These are phyloP conservation scores for Otis tarda DNA, from an alignment of 2,113 vertebrate species.

Conservation along the genomic window DNA sequence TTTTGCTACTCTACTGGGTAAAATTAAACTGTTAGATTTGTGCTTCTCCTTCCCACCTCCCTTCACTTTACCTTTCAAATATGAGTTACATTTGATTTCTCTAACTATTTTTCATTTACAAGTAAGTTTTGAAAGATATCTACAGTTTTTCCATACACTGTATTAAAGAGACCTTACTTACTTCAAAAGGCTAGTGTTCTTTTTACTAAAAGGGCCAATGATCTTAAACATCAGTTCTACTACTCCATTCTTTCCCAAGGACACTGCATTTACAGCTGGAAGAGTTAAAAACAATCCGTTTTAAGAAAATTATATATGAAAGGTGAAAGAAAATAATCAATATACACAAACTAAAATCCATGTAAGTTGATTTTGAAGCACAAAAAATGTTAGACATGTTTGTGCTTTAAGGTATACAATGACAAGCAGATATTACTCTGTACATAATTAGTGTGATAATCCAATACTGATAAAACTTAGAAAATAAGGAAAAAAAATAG, in stretches of 20 bases:
- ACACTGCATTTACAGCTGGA: constrained; percentile 93
- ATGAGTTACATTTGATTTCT: neutral
- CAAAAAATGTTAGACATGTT: neutral
- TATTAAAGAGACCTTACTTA: constrained; percentile 73
- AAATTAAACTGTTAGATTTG: neutral
- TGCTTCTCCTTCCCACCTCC: neutral
- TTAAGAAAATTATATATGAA: neutral
- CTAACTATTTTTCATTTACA: neutral
- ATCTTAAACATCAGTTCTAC: constrained; percentile 95
- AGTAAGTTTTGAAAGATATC: neutral
- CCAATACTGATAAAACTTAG: neutral
- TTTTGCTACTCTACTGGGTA: neutral
- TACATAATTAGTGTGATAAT: neutral
- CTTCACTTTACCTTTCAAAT: neutral
- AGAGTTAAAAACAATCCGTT: neutral
- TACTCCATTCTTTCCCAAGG: constrained; percentile 91
- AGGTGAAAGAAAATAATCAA: neutral
- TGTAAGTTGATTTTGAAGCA: neutral
- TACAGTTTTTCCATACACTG: neutral
- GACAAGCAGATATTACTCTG: neutral
- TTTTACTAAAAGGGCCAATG: constrained; percentile 91
- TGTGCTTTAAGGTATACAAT: neutral
- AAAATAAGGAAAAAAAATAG: neutral
- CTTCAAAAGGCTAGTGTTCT: constrained; percentile 92
- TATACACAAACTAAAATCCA: neutral